Base-by-base conservation (phyloP, 2,888 invertebrate genomes). In the Volucella zonaria region DNA sequence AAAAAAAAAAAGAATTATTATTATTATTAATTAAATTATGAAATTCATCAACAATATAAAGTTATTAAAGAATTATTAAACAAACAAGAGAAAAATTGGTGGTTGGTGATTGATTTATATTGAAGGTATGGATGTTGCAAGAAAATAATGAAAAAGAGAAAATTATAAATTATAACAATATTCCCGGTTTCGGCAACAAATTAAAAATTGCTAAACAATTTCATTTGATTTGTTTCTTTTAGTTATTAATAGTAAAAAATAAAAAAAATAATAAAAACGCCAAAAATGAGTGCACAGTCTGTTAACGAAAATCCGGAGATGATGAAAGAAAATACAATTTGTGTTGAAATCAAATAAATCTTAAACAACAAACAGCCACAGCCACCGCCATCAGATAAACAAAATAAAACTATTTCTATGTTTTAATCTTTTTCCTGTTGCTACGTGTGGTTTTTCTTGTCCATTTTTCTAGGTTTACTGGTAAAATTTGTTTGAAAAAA, bases 321-420 rank as follows among this genome's bases (percentile, higher is more conserved):
- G 64, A 70, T 54, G 82, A 64, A 74, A 79, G 54, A 82, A 74
- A 58, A 43, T 66, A 82, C 38, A 82, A 74, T 82, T 70, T 64
- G 45, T 79, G 64, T 83, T 43, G 54, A 43, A 59, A 11, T 40
- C 45, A 61, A 62, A 73, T 64, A 68, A 52, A 70, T 71, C 56
- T 71, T 71, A 67, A 83, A 83, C 80, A 83, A 83, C 83, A 83
- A 71, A 83, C 79, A 83, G 80, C 75, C 80, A 83, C 79, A 83
- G 80, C 75, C 80, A 31, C 31, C 31, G 83, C 51, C 75, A 56
- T 52, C 66, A 76, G 70, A 66, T 75, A 79, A 75, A 71, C 68
- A 68, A 83, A 75, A 71, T 75, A 47, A 45, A 67, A 62, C 54
- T 45, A 49, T 82, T 64, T n/a, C 64, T 66, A 15, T 54, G 10